Evolutionary conservation across 2,113 vertebrate genomes (phyloP), one percentile per base, ranked within the genome.

Genomic region (Pelusios castaneus): DNA sequence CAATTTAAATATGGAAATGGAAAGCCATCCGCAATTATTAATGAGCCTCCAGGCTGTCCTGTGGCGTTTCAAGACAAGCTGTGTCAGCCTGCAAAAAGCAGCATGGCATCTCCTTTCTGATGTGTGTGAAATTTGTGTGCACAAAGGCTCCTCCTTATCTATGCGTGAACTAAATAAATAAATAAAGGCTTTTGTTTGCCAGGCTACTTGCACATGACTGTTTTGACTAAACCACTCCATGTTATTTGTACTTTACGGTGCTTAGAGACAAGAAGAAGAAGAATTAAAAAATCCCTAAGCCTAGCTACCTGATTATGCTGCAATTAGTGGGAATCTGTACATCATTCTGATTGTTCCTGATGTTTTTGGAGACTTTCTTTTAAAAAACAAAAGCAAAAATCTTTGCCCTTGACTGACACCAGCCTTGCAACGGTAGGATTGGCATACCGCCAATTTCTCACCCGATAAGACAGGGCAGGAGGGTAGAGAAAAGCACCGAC

Each of bases 181-280:
- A 98, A 98, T 98, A 98, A 98, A 97, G 96, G 95, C 97, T 98
- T 98, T 98, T 98, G 98, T 98, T 97, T 29, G 60, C 97, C 96
- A 87, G 96, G 97, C 97, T 94, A 88, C 96, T 97, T 78, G 98
- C 98, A 98, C 98, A 98, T 98, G 98, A 97, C 97, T 98, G 96
- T 96, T 97, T 96, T 79, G 88, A 67, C 80, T 85, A 85, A 63
- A 80, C 12, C 17, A 1, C 63, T 77, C 70, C 73, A 16, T 88
- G 87, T 55, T 91, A 85, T 92, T 94, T 90, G 88, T 31, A 75
- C 70, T 85, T 86, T 41, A 25, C 79, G 2, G 77, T 34, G 56
- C 38, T 47, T 4, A 8, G 47, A n/a, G 84, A 34, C 21, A 41
- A 16, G 43, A 41, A n/a, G 17, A 27, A 49, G 31, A 9, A 10